A percentile compares a stretch with the other conserved stretches of the same genome.
phyloP scores from a whole-genome alignment of 2,797 vertebrate species.

The Tapera naevia region DNA sequence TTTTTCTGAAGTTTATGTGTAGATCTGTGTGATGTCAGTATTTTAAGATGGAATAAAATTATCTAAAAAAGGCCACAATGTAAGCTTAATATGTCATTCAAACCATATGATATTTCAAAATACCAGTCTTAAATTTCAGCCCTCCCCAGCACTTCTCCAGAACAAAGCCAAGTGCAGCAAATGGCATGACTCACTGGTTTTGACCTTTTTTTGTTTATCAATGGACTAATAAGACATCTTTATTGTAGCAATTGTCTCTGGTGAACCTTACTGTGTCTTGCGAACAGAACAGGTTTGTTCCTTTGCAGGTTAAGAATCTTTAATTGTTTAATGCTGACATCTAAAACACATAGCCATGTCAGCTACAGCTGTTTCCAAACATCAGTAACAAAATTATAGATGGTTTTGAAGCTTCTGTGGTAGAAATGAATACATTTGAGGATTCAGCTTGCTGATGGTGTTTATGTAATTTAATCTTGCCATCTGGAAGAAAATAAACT shows the following conservation, averaged over 20 bases:
- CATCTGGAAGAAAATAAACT: slow-evolving; percentile 89
- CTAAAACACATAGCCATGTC: slow-evolving; percentile 72
- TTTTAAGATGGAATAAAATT: not conserved
- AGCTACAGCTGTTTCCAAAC: slow-evolving; percentile 84
- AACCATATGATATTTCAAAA: not conserved
- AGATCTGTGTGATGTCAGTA: not conserved
- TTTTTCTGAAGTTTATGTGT: not conserved
- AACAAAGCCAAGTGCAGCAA: not conserved
- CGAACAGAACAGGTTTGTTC: slow-evolving; percentile 63
- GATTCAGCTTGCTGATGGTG: slow-evolving; percentile 86
- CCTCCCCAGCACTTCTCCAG: not conserved
- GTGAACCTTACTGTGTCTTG: slow-evolving; percentile 35
- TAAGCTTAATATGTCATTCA: not conserved
- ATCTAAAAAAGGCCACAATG: not conserved
- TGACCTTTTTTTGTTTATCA: slow-evolving; percentile 52
- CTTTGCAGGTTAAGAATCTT: slow-evolving; percentile 71
- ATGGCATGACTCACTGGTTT: not conserved
- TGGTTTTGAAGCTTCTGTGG: slow-evolving; percentile 80
- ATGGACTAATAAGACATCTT: slow-evolving; percentile 25
- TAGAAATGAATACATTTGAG: slow-evolving; percentile 81
- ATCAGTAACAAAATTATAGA: slow-evolving; percentile 85
- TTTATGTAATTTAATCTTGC: slow-evolving; percentile 90
- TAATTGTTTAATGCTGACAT: slow-evolving; percentile 77
- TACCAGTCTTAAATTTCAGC: not conserved
- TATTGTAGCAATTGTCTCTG: slow-evolving; percentile 12